phyloP scores from a whole-genome alignment of 2,113 vertebrate species.

The Scomber scombrus region DNA sequence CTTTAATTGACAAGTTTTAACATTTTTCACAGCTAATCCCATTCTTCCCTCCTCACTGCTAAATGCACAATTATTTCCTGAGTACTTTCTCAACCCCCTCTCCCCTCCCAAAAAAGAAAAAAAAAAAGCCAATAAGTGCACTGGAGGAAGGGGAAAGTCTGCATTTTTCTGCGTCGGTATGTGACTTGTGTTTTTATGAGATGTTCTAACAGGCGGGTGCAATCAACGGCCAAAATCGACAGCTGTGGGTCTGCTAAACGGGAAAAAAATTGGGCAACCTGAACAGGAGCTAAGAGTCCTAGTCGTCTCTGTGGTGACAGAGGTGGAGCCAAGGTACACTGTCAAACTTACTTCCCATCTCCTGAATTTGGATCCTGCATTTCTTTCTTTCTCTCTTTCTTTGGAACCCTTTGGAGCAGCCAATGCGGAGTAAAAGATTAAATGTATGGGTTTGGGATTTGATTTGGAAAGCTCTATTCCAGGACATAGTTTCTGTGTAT shows the following conservation, averaged over 20 bases:
- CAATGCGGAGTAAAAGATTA: no score
- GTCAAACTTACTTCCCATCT: background rate
- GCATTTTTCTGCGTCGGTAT: constrained; percentile 38
- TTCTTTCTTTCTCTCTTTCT: background rate
- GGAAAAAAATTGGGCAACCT: constrained; percentile 10
- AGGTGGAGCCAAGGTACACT: background rate
- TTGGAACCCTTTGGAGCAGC: no score
- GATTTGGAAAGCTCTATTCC: no score
- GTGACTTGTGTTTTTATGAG: constrained; percentile 41
- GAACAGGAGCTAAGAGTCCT: background rate
- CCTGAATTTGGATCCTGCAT: background rate
- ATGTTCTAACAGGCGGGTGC: constrained; percentile 52
- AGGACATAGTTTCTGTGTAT: no score
- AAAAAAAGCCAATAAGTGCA: background rate
- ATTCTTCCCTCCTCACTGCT: background rate
- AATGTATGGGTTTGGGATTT: no score
- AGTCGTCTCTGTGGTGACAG: background rate
- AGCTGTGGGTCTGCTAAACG: constrained; percentile 41
- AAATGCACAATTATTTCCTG: constrained; percentile 14
- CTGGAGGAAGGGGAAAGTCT: constrained; percentile 13
- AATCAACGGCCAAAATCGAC: constrained; percentile 27
- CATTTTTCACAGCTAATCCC: constrained; percentile 16
- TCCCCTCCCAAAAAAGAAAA: no score
- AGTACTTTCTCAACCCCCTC: background rate
- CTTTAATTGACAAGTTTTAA: constrained; percentile 10